Base-by-base conservation (phyloP, 92 coral and sea anemone genomes). In the Ricordea florida region DNA sequence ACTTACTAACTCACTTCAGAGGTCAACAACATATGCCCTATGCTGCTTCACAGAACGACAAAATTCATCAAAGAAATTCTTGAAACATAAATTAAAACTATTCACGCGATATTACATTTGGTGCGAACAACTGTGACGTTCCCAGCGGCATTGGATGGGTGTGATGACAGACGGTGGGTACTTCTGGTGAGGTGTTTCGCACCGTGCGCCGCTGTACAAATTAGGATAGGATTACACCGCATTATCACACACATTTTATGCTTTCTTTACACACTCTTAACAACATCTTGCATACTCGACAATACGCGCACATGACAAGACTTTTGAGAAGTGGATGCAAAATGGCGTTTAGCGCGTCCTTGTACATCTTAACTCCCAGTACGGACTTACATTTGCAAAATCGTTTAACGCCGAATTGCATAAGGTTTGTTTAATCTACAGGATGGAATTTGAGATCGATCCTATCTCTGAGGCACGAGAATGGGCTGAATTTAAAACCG, bases 11-110 rank as follows among this genome's bases (percentile, higher is more conserved):
- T n/a, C n/a, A n/a, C n/a, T n/a, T 69, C 82, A 85, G 83, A 86
- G 92, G 92, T 90, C 90, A 87, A 90, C 90, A 87, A 67, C 65
- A 40, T 74, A 44, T 78, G 82, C 86, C 85, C 74, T 64, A 57
- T 64, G 36, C 84, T 34, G 18, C 66, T 84, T 74, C 53, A 61
- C 69, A 50, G n/a, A 3, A 9, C 3, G 49, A 16, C 36, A 34
- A 16, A 36, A 33, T 47, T 7, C 49, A 53, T 18, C 15, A 23
- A 27, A 25, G 34, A 27, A 29, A 24, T n/a, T 55, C 43, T n/a
- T 8, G 60, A 25, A 15, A 27, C 37, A 55, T 28, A 6, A 55
- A 26, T 15, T 28, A 22, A 55, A 29, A 24, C 3, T 13, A 29
- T 16, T 2, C 32, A 15, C 32, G 18, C 62, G 0, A 24, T 28